A percentile compares a stretch with the other conserved stretches of the same genome.
Evolutionary conservation across 2,888 invertebrate species (phyloP).

Genomic region (Amorpha juglandis): DNA sequence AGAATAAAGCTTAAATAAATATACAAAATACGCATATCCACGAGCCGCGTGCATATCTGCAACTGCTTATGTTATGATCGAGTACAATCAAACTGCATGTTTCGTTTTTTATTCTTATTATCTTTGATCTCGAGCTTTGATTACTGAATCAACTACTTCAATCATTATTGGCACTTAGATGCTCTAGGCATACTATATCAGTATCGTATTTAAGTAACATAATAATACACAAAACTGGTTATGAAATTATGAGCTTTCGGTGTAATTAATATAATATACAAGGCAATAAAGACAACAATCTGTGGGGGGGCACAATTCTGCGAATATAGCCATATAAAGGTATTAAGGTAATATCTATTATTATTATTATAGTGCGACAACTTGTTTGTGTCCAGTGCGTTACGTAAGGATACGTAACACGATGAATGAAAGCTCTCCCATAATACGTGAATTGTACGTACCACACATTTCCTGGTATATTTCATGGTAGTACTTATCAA

Average conservation of each 20-base stretch:
- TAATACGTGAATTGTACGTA: conserved; percentile 6
- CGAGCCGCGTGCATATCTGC: background rate
- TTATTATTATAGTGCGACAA: background rate
- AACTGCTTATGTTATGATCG: conserved; percentile 6
- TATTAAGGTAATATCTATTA: too few species aligned
- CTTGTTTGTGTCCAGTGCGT: conserved; percentile 27
- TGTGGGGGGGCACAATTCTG: background rate
- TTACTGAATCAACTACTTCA: background rate
- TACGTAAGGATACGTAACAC: conserved; percentile 27
- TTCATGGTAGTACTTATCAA: background rate
- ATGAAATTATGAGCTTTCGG: background rate
- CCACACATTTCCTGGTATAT: conserved; percentile 17
- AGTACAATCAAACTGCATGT: background rate
- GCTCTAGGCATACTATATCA: background rate
- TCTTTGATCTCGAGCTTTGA: conserved; percentile 7
- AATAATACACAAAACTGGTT: background rate
- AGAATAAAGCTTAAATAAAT: conserved; percentile 2
- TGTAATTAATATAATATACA: background rate
- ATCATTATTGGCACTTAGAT: background rate
- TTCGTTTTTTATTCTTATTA: conserved; percentile 12
- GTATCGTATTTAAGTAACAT: too few species aligned
- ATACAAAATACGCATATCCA: background rate
- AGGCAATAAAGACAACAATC: background rate
- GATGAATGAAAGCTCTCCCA: conserved; percentile 26
- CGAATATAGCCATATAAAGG: background rate